A percentile compares a stretch with the other conserved stretches of the same genome.
Conservation (phyloP, 1,140 invertebrate genomes). For the Whitmania pigra region DNA sequence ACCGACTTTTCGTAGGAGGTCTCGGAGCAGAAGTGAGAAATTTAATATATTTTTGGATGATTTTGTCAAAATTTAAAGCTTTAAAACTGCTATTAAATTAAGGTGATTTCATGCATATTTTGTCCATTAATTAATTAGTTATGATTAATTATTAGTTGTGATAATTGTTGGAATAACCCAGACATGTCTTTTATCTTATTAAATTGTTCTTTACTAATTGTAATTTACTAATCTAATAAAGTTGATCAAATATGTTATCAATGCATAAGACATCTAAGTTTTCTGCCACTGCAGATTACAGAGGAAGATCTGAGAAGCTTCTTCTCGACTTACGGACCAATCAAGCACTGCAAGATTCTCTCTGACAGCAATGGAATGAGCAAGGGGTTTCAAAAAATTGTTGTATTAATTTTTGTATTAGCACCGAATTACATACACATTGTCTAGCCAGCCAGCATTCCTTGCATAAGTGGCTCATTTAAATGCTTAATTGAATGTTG, state of each 20-base stretch:
- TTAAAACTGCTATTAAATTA: too few relatives aligned
- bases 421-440: neutral
- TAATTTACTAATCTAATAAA: neutral
- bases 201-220: neutral
- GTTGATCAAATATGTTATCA: neutral
- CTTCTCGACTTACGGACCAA: constrained; percentile 61
- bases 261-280: constrained; percentile 50
- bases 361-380: constrained; percentile 80
- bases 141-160: neutral
- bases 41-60: neutral
- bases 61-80: neutral
- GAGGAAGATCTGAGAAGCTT: constrained; percentile 43
- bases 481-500: neutral
- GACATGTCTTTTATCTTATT: neutral
- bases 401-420: too few relatives aligned
- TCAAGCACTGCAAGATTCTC: constrained; percentile 86
- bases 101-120: too few relatives aligned
- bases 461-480: neutral
- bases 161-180: neutral
- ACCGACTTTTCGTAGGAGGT: constrained; percentile 86
- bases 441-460: neutral
- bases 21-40: constrained; percentile 56
- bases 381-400: constrained; percentile 54
- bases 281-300: constrained; percentile 45
- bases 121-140: too few relatives aligned